These are phyloP conservation scores for Apostichopus leukothele DNA, from an alignment of 53 echinoderm and acorn worm genomes.

Conservation along the genomic window DNA sequence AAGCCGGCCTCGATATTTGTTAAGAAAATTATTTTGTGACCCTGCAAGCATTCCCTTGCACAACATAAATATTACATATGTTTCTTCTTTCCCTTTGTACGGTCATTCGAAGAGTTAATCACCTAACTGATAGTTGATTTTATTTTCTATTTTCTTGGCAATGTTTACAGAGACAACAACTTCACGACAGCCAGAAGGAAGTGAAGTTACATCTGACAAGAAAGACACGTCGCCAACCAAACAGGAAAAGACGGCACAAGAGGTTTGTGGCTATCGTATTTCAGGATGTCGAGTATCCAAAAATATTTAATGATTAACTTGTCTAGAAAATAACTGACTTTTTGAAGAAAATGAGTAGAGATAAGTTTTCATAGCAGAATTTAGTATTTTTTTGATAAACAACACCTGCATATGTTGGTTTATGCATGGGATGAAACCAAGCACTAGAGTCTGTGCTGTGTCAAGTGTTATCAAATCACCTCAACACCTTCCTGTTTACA, in stretches of 20 bases:
- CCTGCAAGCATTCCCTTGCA: too few species aligned
- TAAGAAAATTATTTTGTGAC: too few species aligned
- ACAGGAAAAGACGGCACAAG: slow-evolving; percentile 15
- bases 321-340: background rate
- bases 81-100: too few species aligned
- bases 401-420: background rate
- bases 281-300: background rate
- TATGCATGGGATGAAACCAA: background rate
- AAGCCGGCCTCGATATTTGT: too few species aligned
- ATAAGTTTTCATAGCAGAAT: background rate
- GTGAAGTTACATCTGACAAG: background rate
- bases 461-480: background rate
- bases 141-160: background rate
- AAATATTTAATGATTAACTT: background rate
- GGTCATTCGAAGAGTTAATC: too few species aligned
- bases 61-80: too few species aligned
- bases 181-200: background rate
- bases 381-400: background rate
- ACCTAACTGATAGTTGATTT: too few species aligned
- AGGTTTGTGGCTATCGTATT: slow-evolving; percentile 16
- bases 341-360: background rate
- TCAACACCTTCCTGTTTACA: too few species aligned
- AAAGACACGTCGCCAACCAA: background rate
- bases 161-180: background rate
- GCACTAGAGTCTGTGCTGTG: background rate